Percentiles rank a stretch among this genome's conserved stretches.
Evolutionary conservation across 2,888 invertebrate genomes (phyloP).

Genomic region (Acrobasis consociella): DNA sequence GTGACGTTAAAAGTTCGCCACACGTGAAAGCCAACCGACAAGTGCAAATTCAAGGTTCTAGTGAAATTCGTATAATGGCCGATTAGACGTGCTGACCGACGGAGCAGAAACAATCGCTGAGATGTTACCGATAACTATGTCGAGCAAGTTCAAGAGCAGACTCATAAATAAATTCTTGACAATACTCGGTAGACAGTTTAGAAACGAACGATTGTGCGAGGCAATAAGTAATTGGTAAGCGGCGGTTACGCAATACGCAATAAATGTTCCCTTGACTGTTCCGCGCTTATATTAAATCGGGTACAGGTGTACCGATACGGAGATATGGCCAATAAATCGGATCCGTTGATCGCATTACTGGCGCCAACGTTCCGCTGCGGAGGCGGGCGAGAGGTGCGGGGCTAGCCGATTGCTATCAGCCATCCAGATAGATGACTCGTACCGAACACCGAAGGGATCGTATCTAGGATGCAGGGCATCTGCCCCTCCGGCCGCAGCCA

Average conservation of each 20-base stretch:
- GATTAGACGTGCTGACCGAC: slow-evolving; percentile 38
- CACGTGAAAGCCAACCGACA: slow-evolving; percentile 66
- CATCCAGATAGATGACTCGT: slow-evolving; percentile 31
- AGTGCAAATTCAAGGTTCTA: slow-evolving; percentile 60
- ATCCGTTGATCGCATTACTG: slow-evolving; percentile 67
- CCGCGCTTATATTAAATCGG: slow-evolving; percentile 53
- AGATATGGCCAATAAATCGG: slow-evolving; percentile 72
- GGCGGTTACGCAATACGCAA: slow-evolving; percentile 55
- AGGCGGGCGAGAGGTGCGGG: slow-evolving; percentile 34
- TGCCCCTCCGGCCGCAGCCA: slow-evolving; percentile 18
- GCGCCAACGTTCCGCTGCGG: slow-evolving; percentile 70
- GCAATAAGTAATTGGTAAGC: slow-evolving; percentile 55
- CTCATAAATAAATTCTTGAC: slow-evolving; percentile 51
- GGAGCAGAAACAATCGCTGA: slow-evolving; percentile 52
- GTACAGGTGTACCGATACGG: slow-evolving; percentile 66
- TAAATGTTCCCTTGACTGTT: slow-evolving; percentile 55
- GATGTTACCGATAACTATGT: slow-evolving; percentile 51
- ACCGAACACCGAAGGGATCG: slow-evolving; percentile 24
- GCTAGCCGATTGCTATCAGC: slow-evolving; percentile 47
- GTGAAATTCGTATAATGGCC: slow-evolving; percentile 48
- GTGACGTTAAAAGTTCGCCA: slow-evolving; percentile 56
- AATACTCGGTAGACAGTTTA: slow-evolving; percentile 49
- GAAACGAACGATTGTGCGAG: slow-evolving; percentile 52
- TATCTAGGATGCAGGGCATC: slow-evolving; percentile 25
- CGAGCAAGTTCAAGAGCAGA: slow-evolving; percentile 69